phyloP scores from a whole-genome alignment of 2,888 invertebrate species.

The Heliconius sara region DNA sequence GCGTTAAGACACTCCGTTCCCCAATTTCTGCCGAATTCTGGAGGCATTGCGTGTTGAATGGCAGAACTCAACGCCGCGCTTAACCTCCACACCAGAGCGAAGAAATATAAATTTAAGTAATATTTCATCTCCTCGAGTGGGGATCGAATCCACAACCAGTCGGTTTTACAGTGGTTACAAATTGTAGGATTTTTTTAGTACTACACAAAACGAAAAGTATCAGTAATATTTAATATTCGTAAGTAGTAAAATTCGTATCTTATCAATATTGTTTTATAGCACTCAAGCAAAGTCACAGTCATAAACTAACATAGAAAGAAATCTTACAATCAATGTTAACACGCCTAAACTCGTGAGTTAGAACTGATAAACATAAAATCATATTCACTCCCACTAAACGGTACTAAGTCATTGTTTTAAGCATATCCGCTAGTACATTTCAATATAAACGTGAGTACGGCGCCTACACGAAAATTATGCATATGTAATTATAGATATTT shows the following conservation, averaged over 20 bases:
- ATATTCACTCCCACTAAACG: slow-evolving; percentile 71
- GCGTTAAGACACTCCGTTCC: no score
- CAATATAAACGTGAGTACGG: slow-evolving; percentile 68
- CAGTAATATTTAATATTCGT: neutral
- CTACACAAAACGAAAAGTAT: neutral
- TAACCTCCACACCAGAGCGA: no score
- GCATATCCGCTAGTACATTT: slow-evolving; percentile 67
- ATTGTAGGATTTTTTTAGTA: no score
- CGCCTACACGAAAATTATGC: slow-evolving; percentile 69
- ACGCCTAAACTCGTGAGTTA: slow-evolving; percentile 32
- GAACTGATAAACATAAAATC: slow-evolving; percentile 63
- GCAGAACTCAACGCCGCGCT: no score
- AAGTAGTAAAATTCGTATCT: neutral
- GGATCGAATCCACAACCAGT: no score
- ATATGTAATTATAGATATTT: slow-evolving; percentile 50
- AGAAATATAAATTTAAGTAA: no score
- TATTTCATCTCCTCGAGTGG: no score
- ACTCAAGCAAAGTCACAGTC: neutral
- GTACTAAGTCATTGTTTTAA: slow-evolving; percentile 72
- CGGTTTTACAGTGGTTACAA: no score
- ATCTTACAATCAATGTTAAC: slow-evolving; percentile 10
- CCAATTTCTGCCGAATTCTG: no score
- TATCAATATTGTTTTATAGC: neutral
- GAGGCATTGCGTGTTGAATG: no score
- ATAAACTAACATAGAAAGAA: slow-evolving; percentile 7